Base-by-base conservation (phyloP, 2,888 invertebrate species). In the Leptinotarsa haldemani region DNA sequence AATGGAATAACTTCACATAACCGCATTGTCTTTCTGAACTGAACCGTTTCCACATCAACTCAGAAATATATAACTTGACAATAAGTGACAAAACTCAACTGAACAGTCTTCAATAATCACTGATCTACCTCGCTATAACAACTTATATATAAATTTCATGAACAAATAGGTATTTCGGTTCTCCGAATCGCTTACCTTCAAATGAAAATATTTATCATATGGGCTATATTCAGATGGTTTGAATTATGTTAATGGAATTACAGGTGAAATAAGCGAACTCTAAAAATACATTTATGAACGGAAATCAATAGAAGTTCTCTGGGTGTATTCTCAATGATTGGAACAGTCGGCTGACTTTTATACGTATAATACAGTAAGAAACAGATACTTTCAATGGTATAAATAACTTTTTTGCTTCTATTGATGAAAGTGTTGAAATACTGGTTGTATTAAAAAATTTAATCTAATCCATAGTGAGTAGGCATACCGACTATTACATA, bases 161-260 rank as follows among this genome's bases (percentile, higher is more conserved):
- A n/a, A n/a, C 15, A 50, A 15, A 50, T 50, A n/a, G 12, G 15
- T 12, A 56, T 56, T 56, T 20, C 4, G 22, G 3, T 56, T 20
- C 20, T 5, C 22, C 15, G 56, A 16, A 56, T 22, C 20, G 13
- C 2, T 22, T 22, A 22, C 56, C 56, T 30, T 5, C 5, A 7
- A 58, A 61, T 16, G n/a, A 30, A 61, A 61, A 61, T 61, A 61
- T 61, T 61, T 16, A 61, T 12, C 13, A n/a, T 15, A n/a, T 5
- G n/a, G 40, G 61, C 18, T 61, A 61, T 30, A n/a, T 61, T 61
- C 16, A 61, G 61, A 9, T 9, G 18, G 40, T 61, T 16, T 40
- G n/a, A n/a, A 61, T 61, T 61, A 61, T 61, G 40, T n/a, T 61
- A 25, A 61, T 30, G n/a, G 61, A n/a, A 40, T 61, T 40, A 61